Conservation (phyloP, 1,140 invertebrate species). For the Ganaspis sp. region DNA sequence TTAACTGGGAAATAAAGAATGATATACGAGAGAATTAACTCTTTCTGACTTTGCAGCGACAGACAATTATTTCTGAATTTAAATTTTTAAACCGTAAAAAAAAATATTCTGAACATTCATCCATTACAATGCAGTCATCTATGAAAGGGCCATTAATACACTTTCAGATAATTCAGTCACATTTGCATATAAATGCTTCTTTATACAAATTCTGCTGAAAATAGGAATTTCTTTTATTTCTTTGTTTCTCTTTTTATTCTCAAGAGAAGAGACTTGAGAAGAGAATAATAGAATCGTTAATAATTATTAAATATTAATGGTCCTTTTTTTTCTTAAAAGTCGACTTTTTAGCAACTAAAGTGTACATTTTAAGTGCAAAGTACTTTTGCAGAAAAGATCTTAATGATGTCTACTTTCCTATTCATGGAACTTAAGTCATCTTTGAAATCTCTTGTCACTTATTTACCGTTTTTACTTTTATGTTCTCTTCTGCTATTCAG, state of each 20-base stretch:
- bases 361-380: not conserved
- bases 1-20: not conserved
- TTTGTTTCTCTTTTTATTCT: too few relatives aligned
- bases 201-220: not conserved
- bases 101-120: not conserved
- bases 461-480: not conserved
- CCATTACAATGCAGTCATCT: not conserved
- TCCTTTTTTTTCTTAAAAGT: not conserved
- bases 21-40: slow-evolving; percentile 9
- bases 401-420: slow-evolving; percentile 17
- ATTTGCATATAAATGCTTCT: not conserved
- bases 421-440: not conserved
- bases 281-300: too few relatives aligned
- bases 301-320: too few relatives aligned
- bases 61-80: not conserved
- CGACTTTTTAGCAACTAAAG: not conserved
- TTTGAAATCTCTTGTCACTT: not conserved
- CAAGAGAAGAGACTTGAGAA: too few relatives aligned
- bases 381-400: not conserved
- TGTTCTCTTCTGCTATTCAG: not conserved
- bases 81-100: not conserved
- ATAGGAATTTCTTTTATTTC: not conserved
- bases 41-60: not conserved
- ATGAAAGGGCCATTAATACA: not conserved
- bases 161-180: not conserved